Evolutionary conservation across 2,797 vertebrate species (phyloP), one percentile per base, ranked within the genome.

Genomic region (Sphaeramia orbicularis): DNA sequence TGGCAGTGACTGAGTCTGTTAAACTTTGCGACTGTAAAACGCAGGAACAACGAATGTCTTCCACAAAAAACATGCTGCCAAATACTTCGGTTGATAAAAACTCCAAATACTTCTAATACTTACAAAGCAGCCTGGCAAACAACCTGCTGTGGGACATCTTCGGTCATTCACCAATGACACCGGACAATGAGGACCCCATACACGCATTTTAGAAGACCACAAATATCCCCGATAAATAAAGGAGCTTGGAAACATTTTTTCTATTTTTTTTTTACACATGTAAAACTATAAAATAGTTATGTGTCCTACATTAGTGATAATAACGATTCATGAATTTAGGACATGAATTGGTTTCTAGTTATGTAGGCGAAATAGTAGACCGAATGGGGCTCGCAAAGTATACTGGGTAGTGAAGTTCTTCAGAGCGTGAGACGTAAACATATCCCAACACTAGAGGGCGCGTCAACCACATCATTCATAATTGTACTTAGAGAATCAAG

Each of bases 81-180:
- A 18, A 48, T 11, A 6, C 4, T 35, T 11, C 0, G 21, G 3
- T 3, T 2, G 0, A 30, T 12, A 11, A 59, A 24, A 54, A 50
- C 1, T 0, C 4, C 3, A 49, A 57, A 65, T 24, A 18, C n/a
- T 5, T 52, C 0, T 16, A 81, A 77, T 90, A 95, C 95, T 94
- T 89, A 95, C 95, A 85, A 55, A 96, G 89, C 86, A 95, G 90
- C 86, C 90, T 91, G 36, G 91, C 81, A 87, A 95, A 92, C 73
- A 95, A 76, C 84, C 94, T 93, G 89, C 91, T 88, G 65, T 94
- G 94, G 76, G 91, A 94, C 95, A 96, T 96, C 89, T 90, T 95
- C 90, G 94, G 94, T 95, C 95, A 94, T 90, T 94, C 91, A 88
- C 92, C 95, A 96, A 96, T 96, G 95, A 96, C 95, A 96, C 92